Evolutionary conservation across 2,113 vertebrate genomes (phyloP).

Genomic region (Syrmaticus mikado): DNA sequence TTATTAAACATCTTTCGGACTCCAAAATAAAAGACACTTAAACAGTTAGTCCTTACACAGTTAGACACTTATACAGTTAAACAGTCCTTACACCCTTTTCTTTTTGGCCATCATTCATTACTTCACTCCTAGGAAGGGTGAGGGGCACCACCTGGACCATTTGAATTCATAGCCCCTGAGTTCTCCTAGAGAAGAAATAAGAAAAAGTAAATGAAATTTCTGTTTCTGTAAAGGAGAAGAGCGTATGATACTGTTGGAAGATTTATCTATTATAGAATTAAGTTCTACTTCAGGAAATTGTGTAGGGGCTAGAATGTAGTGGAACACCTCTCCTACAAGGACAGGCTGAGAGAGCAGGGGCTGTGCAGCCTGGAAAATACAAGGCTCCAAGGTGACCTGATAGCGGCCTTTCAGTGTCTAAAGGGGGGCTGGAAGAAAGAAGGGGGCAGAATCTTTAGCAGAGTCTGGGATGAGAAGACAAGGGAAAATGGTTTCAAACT

Average conservation of each 20-base stretch:
- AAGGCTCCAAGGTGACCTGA: no score
- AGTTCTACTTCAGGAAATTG: not conserved
- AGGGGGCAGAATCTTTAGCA: no score
- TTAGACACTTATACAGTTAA: not conserved
- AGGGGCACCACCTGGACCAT: not conserved
- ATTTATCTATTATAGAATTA: not conserved
- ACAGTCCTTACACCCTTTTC: not conserved
- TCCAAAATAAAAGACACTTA: not conserved
- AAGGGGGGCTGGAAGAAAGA: no score
- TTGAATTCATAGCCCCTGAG: not conserved
- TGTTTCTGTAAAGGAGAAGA: constrained; percentile 1
- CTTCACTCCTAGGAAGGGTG: not conserved
- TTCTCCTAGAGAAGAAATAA: not conserved
- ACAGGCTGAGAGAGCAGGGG: no score
- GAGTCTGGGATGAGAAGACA: no score
- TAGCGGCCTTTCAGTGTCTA: no score
- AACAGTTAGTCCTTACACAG: not conserved
- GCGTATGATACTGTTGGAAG: not conserved
- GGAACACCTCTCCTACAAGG: no score
- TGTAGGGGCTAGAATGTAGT: rapidly evolving
- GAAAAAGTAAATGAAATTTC: not conserved
- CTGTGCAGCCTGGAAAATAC: no score
- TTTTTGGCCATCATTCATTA: not conserved
- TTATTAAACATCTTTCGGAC: not conserved
- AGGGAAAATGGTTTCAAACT: no score